Evolutionary conservation across 2,113 vertebrate species (phyloP).

Genomic region (Muscicapa adusta): DNA sequence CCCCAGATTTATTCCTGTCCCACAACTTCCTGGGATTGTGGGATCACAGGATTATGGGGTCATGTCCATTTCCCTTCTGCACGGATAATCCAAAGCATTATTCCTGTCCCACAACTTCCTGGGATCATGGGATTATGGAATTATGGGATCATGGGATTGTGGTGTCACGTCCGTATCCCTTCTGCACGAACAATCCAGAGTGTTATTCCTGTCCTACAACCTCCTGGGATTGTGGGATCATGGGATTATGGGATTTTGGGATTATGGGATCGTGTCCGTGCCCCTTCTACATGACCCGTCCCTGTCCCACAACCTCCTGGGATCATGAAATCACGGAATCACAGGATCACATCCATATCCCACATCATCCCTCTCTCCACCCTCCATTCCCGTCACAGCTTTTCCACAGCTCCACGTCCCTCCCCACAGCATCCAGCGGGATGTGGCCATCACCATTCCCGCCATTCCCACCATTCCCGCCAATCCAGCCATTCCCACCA

Average conservation of each 20-base stretch:
- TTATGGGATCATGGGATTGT: background rate
- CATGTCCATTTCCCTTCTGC: background rate
- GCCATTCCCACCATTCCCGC: background rate
- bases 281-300: too few species aligned
- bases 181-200: background rate
- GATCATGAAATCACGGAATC: background rate
- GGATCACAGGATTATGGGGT: background rate
- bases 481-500: background rate
- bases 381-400: background rate
- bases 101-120: background rate
- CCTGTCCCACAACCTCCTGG: too few species aligned
- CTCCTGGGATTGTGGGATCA: too few species aligned
- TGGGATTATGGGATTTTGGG: too few species aligned
- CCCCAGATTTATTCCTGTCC: background rate
- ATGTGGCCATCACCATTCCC: too few species aligned
- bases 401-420: background rate
- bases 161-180: too few species aligned
- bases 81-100: too few species aligned
- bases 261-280: too few species aligned
- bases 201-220: too few species aligned
- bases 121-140: fast-evolving
- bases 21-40: background rate
- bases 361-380: background rate
- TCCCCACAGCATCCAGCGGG: background rate
- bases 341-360: fast-evolving